Conservation (phyloP, 2,113 vertebrate species). For the Solenodon paradoxus region DNA sequence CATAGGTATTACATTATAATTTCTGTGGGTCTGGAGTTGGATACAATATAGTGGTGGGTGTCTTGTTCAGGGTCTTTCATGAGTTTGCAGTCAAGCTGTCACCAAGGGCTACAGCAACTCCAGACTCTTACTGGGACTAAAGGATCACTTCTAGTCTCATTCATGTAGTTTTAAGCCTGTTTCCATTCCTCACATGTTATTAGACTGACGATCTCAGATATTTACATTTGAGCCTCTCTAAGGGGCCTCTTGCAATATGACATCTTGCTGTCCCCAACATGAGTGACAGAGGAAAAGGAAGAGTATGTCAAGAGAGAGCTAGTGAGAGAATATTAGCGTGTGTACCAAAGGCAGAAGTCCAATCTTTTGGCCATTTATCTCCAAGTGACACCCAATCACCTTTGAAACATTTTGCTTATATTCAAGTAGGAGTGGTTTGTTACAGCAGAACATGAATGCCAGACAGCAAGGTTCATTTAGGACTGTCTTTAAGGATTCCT, state of each 20-base stretch:
- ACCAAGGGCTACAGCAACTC: not conserved
- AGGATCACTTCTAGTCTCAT: not conserved
- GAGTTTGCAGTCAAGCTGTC: not conserved
- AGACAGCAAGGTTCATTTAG: accelerated
- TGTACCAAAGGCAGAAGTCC: not conserved
- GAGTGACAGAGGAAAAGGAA: not conserved
- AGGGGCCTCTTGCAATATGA: not conserved
- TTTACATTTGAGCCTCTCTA: no score
- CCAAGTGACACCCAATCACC: not conserved
- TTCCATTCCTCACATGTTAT: not conserved
- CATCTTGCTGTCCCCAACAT: not conserved
- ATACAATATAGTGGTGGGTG: not conserved
- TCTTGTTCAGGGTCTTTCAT: not conserved
- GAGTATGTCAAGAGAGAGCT: not conserved
- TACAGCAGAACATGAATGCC: not conserved
- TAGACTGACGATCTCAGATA: not conserved
- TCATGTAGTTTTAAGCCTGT: no score
- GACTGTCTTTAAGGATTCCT: not conserved
- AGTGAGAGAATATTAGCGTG: not conserved
- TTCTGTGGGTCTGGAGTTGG: not conserved
- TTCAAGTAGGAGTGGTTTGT: not conserved
- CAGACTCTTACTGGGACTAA: not conserved
- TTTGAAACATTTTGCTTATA: not conserved
- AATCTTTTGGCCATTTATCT: not conserved
- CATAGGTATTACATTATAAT: not conserved